Conservation (phyloP, 2,888 invertebrate genomes). For the Tiliacea citrago region DNA sequence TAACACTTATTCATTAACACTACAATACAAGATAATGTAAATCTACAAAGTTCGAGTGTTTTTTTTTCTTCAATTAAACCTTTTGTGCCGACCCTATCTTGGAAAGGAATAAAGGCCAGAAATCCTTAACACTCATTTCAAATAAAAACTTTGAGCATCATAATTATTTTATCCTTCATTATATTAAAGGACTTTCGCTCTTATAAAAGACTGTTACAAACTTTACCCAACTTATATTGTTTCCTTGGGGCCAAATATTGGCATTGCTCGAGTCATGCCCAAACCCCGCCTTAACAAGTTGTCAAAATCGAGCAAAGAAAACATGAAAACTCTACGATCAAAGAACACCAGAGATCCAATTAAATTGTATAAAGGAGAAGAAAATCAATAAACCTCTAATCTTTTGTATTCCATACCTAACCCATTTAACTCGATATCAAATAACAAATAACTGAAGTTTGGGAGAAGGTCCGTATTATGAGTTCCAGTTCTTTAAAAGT, state of each 20-base stretch:
- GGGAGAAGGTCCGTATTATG: conserved; percentile 23
- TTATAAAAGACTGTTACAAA: conserved; percentile 36
- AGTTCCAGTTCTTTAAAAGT: conserved; percentile 49
- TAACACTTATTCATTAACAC: conserved; percentile 54
- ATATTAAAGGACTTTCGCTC: conserved; percentile 16
- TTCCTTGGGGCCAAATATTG: conserved; percentile 41
- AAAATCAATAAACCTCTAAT: conserved; percentile 54
- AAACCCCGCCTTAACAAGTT: conserved; percentile 28
- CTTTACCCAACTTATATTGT: conserved; percentile 33
- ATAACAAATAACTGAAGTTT: conserved; percentile 52
- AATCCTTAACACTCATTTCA: conserved; percentile 31
- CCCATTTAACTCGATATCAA: conserved; percentile 41
- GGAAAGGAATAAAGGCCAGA: conserved; percentile 10
- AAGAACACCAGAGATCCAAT: conserved; percentile 32
- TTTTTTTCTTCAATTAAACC: conserved; percentile 1
- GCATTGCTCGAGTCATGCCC: conserved; percentile 25
- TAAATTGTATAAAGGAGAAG: conserved; percentile 20
- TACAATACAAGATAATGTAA: conserved; percentile 39
- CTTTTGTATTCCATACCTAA: conserved; percentile 51
- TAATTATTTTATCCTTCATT: conserved; percentile 23
- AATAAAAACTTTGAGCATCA: conserved; percentile 30
- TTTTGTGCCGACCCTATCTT: conserved; percentile 7
- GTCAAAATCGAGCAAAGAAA: conserved; percentile 31
- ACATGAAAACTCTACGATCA: conserved; percentile 33
- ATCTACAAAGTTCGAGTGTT: conserved; percentile 25